These are phyloP conservation scores for Oedothorax gibbosus DNA, from an alignment of 1,140 invertebrate species.

Conservation along the genomic window DNA sequence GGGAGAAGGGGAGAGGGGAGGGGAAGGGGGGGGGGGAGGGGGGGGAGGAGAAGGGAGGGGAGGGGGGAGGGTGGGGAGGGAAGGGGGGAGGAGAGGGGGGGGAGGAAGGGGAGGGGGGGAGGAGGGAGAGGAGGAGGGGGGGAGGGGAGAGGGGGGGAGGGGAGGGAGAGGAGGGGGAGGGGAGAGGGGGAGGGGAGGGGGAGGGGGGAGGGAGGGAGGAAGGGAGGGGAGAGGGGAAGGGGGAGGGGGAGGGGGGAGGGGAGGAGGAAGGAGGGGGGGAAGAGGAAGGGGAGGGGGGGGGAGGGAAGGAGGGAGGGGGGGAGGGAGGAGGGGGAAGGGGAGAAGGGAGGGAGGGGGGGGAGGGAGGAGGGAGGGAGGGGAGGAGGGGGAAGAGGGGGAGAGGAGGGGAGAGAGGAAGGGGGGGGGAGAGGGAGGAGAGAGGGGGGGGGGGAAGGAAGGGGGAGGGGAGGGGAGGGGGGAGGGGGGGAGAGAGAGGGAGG, in stretches of 20 bases:
- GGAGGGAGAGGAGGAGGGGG: not conserved
- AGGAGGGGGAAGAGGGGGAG: no score
- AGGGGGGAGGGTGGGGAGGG: not conserved
- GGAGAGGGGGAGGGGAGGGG: not conserved
- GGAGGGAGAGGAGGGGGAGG: not conserved
- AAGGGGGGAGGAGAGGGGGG: not conserved
- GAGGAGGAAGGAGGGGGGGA: not conserved
- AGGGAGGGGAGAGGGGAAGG: not conserved
- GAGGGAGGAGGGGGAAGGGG: not conserved
- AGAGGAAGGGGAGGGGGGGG: not conserved
- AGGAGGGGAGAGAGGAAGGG: not conserved
- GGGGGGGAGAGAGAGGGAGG: not conserved
- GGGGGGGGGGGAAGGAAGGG: not conserved
- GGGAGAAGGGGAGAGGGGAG: not conserved
- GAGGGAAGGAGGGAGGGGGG: not conserved
- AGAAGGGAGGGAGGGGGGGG: not conserved
- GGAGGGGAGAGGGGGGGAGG: not conserved
- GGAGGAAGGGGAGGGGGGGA: not conserved
- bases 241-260: not conserved
- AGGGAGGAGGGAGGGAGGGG: not conserved
- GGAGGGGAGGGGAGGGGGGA: not conserved
- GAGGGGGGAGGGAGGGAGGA: not conserved
- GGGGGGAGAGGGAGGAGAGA: not conserved
- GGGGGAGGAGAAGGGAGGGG: not conserved
- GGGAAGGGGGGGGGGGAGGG: no score